These are phyloP conservation scores for Plecturocebus donacophilus DNA, from an alignment of 2,113 vertebrate genomes.

Conservation along the genomic window DNA sequence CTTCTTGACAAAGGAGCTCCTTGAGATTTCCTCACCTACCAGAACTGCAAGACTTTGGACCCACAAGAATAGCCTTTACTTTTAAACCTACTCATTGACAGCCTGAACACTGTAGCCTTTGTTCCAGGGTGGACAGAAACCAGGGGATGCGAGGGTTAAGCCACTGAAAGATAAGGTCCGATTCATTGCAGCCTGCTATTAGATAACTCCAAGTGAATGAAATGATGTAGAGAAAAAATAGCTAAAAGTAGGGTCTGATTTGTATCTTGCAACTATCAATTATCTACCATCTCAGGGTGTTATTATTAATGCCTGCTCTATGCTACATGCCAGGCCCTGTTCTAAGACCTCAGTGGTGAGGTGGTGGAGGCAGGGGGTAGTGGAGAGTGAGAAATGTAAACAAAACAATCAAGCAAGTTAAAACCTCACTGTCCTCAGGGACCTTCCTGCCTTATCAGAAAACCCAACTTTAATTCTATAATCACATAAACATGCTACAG, in stretches of 20 bases:
- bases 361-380: background rate
- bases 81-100: background rate
- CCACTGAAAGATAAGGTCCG: background rate
- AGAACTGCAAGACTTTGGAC: background rate
- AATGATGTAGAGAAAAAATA: background rate
- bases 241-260: background rate
- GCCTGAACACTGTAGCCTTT: background rate
- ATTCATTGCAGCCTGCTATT: background rate
- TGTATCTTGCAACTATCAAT: background rate
- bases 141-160: background rate
- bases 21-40: accelerated
- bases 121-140: background rate
- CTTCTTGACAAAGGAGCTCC: background rate
- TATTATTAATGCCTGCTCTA: background rate
- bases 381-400: background rate
- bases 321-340: no score
- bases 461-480: background rate
- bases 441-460: background rate
- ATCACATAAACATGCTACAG: background rate
- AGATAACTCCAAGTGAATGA: background rate
- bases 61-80: background rate
- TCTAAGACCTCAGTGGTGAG: background rate
- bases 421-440: background rate
- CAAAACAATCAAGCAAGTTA: background rate
- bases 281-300: accelerated